Conservation (phyloP, 2,113 vertebrate genomes). For the Urocitellus parryii region DNA sequence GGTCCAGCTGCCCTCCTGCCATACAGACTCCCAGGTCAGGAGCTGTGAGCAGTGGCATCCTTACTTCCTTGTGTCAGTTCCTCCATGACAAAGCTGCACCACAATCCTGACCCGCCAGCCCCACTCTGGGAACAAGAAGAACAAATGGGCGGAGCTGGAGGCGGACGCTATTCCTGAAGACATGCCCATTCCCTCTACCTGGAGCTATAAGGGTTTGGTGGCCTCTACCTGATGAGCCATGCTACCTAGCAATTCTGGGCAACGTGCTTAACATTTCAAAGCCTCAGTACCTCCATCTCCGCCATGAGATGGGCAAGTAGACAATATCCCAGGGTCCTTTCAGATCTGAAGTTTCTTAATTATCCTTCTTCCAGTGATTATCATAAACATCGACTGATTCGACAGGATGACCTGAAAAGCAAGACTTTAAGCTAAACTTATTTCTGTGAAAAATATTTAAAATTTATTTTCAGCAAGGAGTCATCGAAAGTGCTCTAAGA, state of each 20-base stretch:
- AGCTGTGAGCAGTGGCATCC: rapidly evolving
- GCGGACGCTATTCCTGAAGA: rapidly evolving
- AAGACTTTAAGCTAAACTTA: not conserved
- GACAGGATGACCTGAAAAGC: not conserved
- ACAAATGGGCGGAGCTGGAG: not conserved
- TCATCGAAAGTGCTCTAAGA: not conserved
- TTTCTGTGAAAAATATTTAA: not conserved
- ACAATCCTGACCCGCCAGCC: too few species aligned
- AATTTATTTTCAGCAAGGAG: not conserved
- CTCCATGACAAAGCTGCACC: rapidly evolving
- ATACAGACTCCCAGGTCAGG: rapidly evolving
- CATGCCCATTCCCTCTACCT: not conserved
- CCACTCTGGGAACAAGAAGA: not conserved
- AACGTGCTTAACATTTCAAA: not conserved
- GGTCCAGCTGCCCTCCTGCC: not conserved
- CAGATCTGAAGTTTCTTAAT: not conserved
- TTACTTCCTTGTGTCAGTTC: too few species aligned
- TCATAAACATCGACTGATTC: not conserved
- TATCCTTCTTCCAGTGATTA: not conserved
- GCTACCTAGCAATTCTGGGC: not conserved
- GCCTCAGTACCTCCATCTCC: not conserved
- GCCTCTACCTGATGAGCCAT: not conserved
- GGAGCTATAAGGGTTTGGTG: not conserved
- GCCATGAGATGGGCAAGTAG: not conserved
- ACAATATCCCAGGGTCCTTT: not conserved